Percentiles rank a stretch among this genome's conserved stretches.
These are phyloP conservation scores for Chinchilla lanigera DNA, from an alignment of 2,113 vertebrate species.

Conservation along the genomic window DNA sequence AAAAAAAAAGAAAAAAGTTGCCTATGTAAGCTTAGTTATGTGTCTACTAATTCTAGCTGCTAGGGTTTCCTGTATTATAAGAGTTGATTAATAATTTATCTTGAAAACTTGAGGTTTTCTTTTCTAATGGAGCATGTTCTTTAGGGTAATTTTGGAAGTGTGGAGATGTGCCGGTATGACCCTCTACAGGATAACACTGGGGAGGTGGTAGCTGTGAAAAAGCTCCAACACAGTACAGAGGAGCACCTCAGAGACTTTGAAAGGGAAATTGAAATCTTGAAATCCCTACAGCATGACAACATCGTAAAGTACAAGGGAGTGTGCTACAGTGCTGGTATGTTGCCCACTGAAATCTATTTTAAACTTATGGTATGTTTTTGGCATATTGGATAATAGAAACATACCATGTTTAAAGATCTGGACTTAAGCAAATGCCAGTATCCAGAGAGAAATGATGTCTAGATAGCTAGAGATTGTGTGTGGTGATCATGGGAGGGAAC, in stretches of 20 bases:
- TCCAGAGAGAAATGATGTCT: background rate
- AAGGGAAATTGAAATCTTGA: constrained; percentile 98
- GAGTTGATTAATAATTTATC: background rate
- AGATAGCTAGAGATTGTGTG: background rate
- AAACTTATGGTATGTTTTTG: background rate
- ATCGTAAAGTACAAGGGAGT: constrained; percentile 99
- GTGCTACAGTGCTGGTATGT: constrained; percentile 96
- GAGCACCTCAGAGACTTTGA: constrained; percentile 97
- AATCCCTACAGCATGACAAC: constrained; percentile 98
- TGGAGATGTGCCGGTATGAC: constrained; percentile 98
- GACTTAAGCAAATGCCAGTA: background rate
- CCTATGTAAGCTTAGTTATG: background rate
- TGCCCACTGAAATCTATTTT: constrained; percentile 12
- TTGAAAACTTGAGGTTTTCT: constrained; percentile 11
- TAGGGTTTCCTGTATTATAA: background rate
- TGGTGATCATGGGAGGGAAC: background rate
- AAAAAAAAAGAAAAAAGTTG: too few species aligned
- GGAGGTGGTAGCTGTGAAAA: constrained; percentile 98
- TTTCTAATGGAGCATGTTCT: background rate
- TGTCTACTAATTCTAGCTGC: constrained; percentile 6
- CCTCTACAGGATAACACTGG: constrained; percentile 97
- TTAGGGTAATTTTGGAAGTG: constrained; percentile 98
- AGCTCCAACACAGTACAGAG: constrained; percentile 96
- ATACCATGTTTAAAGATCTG: background rate
- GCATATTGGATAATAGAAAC: background rate